phyloP scores from a whole-genome alignment of 2,113 vertebrate genomes.

The Mandrillus leucophaeus region DNA sequence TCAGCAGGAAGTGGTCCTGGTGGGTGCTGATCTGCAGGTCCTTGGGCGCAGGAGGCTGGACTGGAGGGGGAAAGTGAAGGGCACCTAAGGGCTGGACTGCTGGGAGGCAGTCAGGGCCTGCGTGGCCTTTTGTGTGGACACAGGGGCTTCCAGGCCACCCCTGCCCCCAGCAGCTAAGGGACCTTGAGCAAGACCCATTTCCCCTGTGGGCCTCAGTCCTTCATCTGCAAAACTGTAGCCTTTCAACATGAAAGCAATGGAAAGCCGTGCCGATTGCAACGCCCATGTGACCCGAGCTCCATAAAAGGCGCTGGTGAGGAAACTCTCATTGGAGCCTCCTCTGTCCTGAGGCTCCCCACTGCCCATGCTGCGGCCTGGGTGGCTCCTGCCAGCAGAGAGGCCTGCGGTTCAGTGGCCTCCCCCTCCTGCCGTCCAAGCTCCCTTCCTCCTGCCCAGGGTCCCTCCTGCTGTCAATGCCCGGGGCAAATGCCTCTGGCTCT shows the following conservation, averaged over 20 bases:
- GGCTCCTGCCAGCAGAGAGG: neutral
- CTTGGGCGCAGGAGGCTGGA: conserved; percentile 78
- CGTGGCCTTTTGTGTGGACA: fast-evolving
- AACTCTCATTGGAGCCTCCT: neutral
- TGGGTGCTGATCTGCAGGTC: conserved; percentile 64
- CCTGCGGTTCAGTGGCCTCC: neutral
- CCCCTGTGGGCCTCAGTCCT: neutral
- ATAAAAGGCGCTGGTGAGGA: fast-evolving
- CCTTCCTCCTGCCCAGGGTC: neutral
- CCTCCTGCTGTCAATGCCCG: neutral
- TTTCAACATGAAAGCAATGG: fast-evolving
- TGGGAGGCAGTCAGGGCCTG: fast-evolving
- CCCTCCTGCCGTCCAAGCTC: no score
- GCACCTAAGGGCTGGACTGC: neutral
- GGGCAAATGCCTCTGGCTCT: neutral
- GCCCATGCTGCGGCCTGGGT: fast-evolving
- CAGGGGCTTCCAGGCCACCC: neutral
- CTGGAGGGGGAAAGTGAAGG: conserved; percentile 58
- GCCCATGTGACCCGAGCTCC: fast-evolving
- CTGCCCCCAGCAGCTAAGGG: neutral
- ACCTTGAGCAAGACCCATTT: neutral
- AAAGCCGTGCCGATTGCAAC: neutral
- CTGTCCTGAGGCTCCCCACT: neutral
- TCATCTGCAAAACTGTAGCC: neutral
- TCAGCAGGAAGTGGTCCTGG: conserved; percentile 69